Percentiles rank a stretch among this genome's conserved stretches.
These are phyloP conservation scores for Malurus alboscapulatus DNA, from an alignment of 2,113 vertebrate species.

Conservation along the genomic window DNA sequence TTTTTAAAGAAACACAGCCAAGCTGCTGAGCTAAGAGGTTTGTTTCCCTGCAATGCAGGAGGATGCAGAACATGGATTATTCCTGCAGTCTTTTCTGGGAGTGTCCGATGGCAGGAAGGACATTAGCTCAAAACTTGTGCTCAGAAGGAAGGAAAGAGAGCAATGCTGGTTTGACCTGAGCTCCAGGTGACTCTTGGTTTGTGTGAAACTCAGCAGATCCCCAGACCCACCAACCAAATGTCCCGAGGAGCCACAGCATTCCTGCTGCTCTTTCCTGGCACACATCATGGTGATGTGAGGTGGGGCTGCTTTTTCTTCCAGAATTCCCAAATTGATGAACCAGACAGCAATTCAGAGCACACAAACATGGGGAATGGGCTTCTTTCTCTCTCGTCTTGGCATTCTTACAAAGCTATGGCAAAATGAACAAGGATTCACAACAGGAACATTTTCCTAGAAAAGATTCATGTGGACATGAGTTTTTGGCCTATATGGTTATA, in stretches of 20 bases:
- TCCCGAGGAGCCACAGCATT: rapidly evolving
- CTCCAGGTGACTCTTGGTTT: neutral
- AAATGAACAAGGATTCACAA: neutral
- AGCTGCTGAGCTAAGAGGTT: neutral
- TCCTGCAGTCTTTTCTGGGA: neutral
- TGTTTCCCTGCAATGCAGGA: neutral
- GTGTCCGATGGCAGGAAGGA: neutral
- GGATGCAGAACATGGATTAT: rapidly evolving
- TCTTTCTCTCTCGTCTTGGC: neutral
- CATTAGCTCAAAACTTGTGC: rapidly evolving
- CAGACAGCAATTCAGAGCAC: neutral
- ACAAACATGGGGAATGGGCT: neutral
- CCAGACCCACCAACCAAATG: neutral
- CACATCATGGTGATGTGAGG: rapidly evolving
- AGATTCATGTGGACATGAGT: neutral
- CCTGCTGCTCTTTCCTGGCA: neutral
- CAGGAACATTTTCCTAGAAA: neutral
- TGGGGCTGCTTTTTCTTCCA: neutral
- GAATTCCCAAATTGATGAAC: neutral
- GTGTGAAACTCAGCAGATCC: neutral
- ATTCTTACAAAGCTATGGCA: neutral
- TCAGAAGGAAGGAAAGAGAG: neutral
- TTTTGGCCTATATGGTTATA: neutral
- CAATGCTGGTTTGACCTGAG: neutral
- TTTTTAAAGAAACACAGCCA: neutral